Conservation (phyloP, 2,888 invertebrate genomes). For the Ptycholaimellus sp. region DNA sequence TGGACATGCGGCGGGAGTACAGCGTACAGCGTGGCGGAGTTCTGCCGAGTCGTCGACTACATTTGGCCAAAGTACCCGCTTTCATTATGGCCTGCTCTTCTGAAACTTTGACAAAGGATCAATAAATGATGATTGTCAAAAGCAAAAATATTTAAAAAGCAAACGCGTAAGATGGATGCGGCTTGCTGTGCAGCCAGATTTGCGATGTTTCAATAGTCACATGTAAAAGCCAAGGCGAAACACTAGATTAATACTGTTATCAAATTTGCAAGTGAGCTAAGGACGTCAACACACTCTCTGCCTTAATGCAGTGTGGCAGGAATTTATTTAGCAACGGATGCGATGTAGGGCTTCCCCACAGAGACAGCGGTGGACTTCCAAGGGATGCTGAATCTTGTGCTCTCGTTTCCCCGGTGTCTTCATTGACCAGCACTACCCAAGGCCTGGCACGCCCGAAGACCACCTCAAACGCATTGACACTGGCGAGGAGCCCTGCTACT, state of each 20-base stretch:
- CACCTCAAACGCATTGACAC: slow-evolving; percentile 57
- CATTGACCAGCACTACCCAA: slow-evolving; percentile 88
- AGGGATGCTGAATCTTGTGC: slow-evolving; percentile 56
- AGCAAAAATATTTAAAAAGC: too few species aligned
- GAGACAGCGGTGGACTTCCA: slow-evolving; percentile 72
- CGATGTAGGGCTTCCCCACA: slow-evolving; percentile 93
- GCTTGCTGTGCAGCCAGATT: too few species aligned
- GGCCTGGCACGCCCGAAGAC: slow-evolving; percentile 87
- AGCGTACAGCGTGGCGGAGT: slow-evolving; percentile 59
- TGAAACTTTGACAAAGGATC: too few species aligned
- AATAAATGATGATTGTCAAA: too few species aligned
- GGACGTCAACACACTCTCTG: too few species aligned
- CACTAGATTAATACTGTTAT: too few species aligned
- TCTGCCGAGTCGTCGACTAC: slow-evolving; percentile 62
- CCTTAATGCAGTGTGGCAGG: slow-evolving; percentile 55
- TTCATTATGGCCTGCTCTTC: too few species aligned
- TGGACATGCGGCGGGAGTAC: slow-evolving; percentile 95
- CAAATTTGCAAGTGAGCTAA: too few species aligned
- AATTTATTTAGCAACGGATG: slow-evolving; percentile 81
- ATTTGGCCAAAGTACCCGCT: slow-evolving; percentile 41
- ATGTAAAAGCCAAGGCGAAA: too few species aligned
- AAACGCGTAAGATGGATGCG: too few species aligned
- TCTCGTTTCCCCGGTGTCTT: slow-evolving; percentile 68
- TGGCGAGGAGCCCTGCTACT: too few species aligned
- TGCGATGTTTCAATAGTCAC: too few species aligned